Conservation (phyloP, 1,140 invertebrate genomes). For the Zaprionus africanus region DNA sequence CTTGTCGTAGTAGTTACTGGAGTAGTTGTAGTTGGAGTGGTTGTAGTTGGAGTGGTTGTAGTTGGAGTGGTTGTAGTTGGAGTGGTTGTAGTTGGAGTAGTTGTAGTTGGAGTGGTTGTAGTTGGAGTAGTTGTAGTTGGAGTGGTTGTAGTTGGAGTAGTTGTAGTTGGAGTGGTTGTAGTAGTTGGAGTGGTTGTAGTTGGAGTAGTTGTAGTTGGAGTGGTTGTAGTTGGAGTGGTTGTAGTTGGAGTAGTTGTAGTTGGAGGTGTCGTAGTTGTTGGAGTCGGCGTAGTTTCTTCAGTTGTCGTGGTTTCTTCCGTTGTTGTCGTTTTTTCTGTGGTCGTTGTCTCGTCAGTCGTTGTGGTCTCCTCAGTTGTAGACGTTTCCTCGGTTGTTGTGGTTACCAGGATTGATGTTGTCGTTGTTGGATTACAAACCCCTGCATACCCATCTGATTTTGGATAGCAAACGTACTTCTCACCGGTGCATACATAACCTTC, state of each 20-base stretch:
- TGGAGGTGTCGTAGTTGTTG: constrained; percentile 10
- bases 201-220: constrained; percentile 5
- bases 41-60: not conserved
- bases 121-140: not conserved
- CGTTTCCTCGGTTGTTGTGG: not conserved
- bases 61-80: not conserved
- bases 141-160: too few relatives aligned
- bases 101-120: not conserved
- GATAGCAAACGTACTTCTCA: not conserved
- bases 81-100: not conserved
- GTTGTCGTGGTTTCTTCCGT: not conserved
- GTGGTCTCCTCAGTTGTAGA: constrained; percentile 11
- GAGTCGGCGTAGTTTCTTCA: not conserved
- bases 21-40: not conserved
- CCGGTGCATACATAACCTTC: constrained; percentile 4
- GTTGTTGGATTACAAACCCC: not conserved
- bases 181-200: constrained; percentile 18
- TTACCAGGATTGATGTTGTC: not conserved
- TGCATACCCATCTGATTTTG: not conserved
- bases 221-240: not conserved
- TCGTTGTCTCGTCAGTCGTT: not conserved
- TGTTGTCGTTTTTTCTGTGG: constrained; percentile 19
- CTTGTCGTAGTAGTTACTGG: constrained; percentile 17
- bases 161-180: not conserved
- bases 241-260: constrained; percentile 15